Evolutionary conservation across 2,888 invertebrate genomes (phyloP).

Genomic region (Steromphala cineraria): DNA sequence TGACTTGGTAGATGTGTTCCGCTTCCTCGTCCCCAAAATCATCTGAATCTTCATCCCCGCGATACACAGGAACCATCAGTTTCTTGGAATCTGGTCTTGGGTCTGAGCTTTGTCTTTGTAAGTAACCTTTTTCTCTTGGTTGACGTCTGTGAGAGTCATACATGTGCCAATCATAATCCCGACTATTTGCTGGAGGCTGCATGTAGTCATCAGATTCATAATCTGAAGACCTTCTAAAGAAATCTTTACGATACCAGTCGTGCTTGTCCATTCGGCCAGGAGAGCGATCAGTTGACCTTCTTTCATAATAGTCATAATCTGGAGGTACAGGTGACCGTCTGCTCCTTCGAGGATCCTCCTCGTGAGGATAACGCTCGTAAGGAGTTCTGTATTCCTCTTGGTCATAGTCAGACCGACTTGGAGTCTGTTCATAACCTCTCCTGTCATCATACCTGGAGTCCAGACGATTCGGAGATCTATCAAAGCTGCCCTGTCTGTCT

Average conservation of each 20-base stretch:
- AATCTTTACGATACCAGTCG: neutral
- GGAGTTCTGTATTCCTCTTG: neutral
- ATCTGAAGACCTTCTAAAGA: neutral
- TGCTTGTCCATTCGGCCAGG: neutral
- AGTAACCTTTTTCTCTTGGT: neutral
- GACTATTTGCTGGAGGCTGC: neutral
- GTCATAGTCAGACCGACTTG: neutral
- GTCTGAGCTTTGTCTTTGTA: neutral
- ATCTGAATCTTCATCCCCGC: conserved; percentile 13
- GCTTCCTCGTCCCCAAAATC: conserved; percentile 20
- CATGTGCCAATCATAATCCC: neutral
- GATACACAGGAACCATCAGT: neutral
- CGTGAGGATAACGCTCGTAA: neutral
- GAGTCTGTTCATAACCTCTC: neutral
- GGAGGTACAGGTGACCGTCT: conserved; percentile 2
- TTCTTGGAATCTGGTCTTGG: neutral
- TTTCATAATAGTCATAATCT: neutral
- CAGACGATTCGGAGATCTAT: neutral
- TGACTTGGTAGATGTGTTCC: conserved; percentile 10
- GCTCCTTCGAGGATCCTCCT: neutral
- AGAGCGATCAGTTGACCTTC: conserved; percentile 3
- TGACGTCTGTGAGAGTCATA: neutral
- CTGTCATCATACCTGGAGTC: neutral
- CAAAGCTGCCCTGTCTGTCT: conserved; percentile 9
- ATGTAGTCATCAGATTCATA: neutral